Conservation (phyloP, 1,140 invertebrate genomes). For the Conus betulinus region DNA sequence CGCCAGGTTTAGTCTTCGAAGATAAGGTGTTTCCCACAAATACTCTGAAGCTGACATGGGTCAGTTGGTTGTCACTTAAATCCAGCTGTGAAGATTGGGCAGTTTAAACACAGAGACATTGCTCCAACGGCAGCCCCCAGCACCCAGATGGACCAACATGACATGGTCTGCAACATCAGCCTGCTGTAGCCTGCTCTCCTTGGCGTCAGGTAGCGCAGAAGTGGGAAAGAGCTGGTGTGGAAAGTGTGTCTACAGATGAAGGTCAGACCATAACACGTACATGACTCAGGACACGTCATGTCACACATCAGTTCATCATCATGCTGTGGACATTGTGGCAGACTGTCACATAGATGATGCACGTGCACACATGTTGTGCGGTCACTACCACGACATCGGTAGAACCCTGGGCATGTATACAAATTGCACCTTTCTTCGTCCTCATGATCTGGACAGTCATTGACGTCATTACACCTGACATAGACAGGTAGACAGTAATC, state of each 20-base stretch:
- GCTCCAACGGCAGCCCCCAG: not conserved
- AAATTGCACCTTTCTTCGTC: not conserved
- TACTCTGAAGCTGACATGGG: not conserved
- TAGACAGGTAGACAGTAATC: conserved; percentile 19
- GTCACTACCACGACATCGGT: not conserved
- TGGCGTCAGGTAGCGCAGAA: conserved; percentile 22
- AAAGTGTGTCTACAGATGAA: not conserved
- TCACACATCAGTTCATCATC: conserved; percentile 41
- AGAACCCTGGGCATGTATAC: conserved; percentile 14
- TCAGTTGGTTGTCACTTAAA: conserved; percentile 30
- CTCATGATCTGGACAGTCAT: conserved; percentile 17
- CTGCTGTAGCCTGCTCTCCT: not conserved
- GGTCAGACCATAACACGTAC: conserved; percentile 15
- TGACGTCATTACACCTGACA: conserved; percentile 7
- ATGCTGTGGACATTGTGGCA: conserved; percentile 31
- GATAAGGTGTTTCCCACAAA: not conserved
- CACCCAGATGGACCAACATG: conserved; percentile 18
- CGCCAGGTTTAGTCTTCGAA: not conserved
- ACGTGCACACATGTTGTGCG: not conserved
- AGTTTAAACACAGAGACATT: not conserved
- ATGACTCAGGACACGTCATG: conserved; percentile 28
- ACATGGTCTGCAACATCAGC: not conserved
- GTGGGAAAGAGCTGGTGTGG: not conserved
- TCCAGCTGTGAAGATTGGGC: conserved; percentile 9
- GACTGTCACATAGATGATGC: not conserved